Conservation (phyloP, 2,113 vertebrate species). For the Triplophysa dalaica region DNA sequence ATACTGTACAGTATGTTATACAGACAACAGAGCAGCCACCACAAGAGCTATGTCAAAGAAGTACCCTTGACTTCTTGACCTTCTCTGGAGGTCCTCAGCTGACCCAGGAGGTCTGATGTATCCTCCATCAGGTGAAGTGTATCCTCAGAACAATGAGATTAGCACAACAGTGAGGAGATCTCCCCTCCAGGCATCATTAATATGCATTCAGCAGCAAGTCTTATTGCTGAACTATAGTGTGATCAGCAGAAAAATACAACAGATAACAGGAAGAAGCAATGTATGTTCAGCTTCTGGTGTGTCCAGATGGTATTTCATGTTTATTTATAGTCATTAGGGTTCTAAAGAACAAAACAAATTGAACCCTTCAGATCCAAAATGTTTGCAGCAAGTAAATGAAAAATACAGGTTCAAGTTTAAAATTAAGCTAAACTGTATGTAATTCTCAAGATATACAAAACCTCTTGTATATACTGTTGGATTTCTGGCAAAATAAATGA, state of each 20-base stretch:
- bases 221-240: conserved; percentile 68
- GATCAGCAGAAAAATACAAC: conserved; percentile 59
- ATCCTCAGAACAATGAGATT: conserved; percentile 8
- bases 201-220: conserved; percentile 64
- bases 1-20: background rate
- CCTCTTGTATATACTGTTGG: too few relatives aligned
- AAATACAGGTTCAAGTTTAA: too few relatives aligned
- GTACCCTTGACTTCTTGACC: conserved; percentile 47
- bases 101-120: background rate
- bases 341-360: conserved; percentile 59
- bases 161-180: conserved; percentile 53
- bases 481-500: too few relatives aligned
- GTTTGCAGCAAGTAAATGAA: too few relatives aligned
- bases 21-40: background rate
- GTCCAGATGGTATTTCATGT: background rate
- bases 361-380: conserved; percentile 32
- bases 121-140: background rate
- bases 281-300: background rate
- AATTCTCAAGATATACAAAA: too few relatives aligned
- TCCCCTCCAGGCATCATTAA: conserved; percentile 71
- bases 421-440: too few relatives aligned
- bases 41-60: conserved; percentile 26
- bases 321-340: conserved; percentile 54
- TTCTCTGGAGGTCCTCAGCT: conserved; percentile 22
- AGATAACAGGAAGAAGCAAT: conserved; percentile 2